These are phyloP conservation scores for Drosophila subsilvestris DNA, from an alignment of 2,888 invertebrate genomes.

Conservation along the genomic window DNA sequence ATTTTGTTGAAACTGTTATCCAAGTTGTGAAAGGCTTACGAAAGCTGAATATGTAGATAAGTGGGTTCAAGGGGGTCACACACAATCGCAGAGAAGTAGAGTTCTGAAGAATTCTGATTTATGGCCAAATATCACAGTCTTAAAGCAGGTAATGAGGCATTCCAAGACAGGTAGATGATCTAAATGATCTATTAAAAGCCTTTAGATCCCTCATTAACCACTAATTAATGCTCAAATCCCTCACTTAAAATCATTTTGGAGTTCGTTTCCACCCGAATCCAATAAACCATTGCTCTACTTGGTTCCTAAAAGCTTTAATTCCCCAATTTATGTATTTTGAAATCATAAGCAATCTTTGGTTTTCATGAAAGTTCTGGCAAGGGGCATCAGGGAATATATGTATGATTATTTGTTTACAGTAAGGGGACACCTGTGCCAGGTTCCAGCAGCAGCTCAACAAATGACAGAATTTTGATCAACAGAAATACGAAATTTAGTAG, in stretches of 20 bases:
- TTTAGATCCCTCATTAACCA: not conserved
- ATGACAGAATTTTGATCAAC: conserved; percentile 4
- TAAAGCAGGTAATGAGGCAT: too few relatives aligned
- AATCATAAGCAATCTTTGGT: too few relatives aligned
- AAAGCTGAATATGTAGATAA: not conserved
- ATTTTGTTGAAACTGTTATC: conserved; percentile 21
- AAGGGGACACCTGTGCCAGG: not conserved
- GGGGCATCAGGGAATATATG: not conserved
- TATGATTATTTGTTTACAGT: not conserved
- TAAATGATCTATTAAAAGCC: not conserved
- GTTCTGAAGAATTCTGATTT: not conserved
- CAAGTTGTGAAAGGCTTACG: conserved; percentile 36
- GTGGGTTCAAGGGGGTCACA: not conserved
- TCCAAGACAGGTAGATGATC: too few relatives aligned
- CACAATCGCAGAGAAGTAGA: not conserved
- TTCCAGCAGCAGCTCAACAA: not conserved
- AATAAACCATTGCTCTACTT: not conserved
- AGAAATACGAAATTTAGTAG: conserved; percentile 13
- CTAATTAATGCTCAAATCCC: not conserved
- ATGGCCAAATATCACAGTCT: too few relatives aligned
- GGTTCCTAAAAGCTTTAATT: not conserved
- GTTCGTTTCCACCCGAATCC: not conserved
- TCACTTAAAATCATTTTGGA: not conserved
- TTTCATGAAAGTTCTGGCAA: too few relatives aligned
- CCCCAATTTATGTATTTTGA: too few relatives aligned